These are phyloP conservation scores for Callimorpha dominula DNA, from an alignment of 2,888 invertebrate genomes.

Conservation along the genomic window DNA sequence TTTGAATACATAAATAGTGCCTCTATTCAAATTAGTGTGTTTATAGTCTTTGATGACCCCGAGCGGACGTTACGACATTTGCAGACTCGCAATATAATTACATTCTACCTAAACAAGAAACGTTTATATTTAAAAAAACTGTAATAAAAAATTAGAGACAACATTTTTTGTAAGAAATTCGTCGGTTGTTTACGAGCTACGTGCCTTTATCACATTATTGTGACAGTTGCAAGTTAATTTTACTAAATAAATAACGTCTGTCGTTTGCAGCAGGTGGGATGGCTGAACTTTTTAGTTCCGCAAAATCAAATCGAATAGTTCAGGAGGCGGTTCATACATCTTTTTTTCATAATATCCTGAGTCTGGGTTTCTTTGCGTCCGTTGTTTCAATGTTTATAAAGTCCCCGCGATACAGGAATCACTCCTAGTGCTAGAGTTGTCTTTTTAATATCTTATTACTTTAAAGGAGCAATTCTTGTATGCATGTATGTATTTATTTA, in stretches of 20 bases:
- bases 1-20: constrained; percentile 68
- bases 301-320: background rate
- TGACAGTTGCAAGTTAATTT: background rate
- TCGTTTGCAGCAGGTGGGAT: background rate
- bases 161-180: background rate
- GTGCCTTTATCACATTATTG: too few relatives aligned
- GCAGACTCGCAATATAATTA: constrained; percentile 24
- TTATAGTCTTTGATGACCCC: constrained; percentile 63
- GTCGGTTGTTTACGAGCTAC: background rate
- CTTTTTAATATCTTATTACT: too few relatives aligned
- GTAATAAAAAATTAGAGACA: background rate
- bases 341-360: too few relatives aligned
- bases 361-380: too few relatives aligned
- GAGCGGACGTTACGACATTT: constrained; percentile 53
- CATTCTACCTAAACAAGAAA: constrained; percentile 21
- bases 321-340: background rate
- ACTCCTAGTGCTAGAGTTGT: too few relatives aligned
- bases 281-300: background rate
- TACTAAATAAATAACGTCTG: background rate
- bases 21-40: constrained; percentile 65
- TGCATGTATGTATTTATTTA: too few relatives aligned
- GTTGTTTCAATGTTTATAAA: too few relatives aligned
- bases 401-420: too few relatives aligned
- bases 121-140: constrained; percentile 24
- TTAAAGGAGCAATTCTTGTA: too few relatives aligned